Percentiles rank a stretch among this genome's conserved stretches.
phyloP scores from a whole-genome alignment of 2,888 invertebrate species.

The Eumerus sabulonum region DNA sequence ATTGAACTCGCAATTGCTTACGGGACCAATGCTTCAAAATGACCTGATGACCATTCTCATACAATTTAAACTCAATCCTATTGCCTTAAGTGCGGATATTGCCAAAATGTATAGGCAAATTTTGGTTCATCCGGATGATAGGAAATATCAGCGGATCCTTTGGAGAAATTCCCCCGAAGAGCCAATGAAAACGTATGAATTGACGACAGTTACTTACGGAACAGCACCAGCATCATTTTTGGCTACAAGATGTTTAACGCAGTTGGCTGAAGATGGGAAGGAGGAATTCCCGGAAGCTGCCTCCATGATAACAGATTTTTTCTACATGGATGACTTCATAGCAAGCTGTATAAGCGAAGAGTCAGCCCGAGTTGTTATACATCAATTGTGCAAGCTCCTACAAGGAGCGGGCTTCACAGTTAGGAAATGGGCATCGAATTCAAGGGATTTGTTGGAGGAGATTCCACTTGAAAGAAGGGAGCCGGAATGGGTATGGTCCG shows the following conservation, averaged over 20 bases:
- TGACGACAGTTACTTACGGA: background rate
- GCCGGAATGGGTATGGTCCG: too few species aligned
- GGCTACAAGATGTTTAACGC: too few species aligned
- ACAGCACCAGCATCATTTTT: conserved; percentile 2
- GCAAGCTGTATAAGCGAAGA: too few species aligned
- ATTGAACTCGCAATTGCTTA: too few species aligned
- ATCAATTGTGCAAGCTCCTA: too few species aligned
- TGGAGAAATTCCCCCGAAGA: background rate
- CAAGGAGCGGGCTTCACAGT: conserved; percentile 29
- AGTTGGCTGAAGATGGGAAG: too few species aligned
- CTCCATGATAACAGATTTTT: too few species aligned
- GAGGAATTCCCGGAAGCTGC: too few species aligned
- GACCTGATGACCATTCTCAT: conserved; percentile 40
- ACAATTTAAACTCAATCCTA: conserved; percentile 52
- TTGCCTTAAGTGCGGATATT: conserved; percentile 56
- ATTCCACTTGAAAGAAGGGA: conserved; percentile 31
- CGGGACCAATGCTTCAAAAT: too few species aligned
- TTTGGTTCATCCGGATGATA: conserved; percentile 24
- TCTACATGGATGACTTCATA: too few species aligned
- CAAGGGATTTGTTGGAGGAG: conserved; percentile 1
- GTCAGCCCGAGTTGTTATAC: too few species aligned
- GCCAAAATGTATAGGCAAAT: conserved; percentile 63
- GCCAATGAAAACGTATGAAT: too few species aligned
- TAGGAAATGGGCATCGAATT: conserved; percentile 38
- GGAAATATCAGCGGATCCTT: conserved; percentile 20